Evolutionary conservation across 2,888 invertebrate species (phyloP).

Genomic region (Tricholauxania praeusta): DNA sequence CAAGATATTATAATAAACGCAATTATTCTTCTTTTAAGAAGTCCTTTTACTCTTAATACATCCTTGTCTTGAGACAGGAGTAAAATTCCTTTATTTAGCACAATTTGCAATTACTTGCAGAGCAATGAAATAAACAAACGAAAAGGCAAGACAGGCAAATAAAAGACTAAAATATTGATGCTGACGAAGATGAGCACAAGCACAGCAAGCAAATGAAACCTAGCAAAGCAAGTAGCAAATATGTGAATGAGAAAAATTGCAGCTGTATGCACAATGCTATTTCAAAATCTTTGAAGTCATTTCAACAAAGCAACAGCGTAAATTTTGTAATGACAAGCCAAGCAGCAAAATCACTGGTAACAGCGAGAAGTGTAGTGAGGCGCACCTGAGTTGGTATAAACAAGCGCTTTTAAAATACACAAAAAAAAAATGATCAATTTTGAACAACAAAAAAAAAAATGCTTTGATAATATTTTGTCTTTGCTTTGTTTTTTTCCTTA

Average conservation of each 20-base stretch:
- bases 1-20: too few relatives aligned
- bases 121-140: conserved; percentile 3
- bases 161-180: conserved; percentile 2
- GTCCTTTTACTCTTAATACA: too few relatives aligned
- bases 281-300: conserved; percentile 15
- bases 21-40: too few relatives aligned
- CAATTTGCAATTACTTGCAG: conserved; percentile 19
- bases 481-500: too few relatives aligned
- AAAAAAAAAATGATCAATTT: too few relatives aligned
- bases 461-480: too few relatives aligned
- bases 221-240: neutral
- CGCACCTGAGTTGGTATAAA: too few relatives aligned
- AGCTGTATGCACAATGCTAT: neutral
- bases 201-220: neutral
- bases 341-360: neutral
- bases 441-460: too few relatives aligned
- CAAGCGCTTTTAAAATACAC: too few relatives aligned
- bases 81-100: conserved; percentile 20
- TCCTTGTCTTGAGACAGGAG: neutral
- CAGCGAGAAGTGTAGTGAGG: too few relatives aligned
- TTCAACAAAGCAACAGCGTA: conserved; percentile 9
- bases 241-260: neutral
- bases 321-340: conserved; percentile 27
- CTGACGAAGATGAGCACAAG: neutral
- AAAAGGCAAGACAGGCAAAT: neutral